Conservation (phyloP, 2,113 vertebrate genomes). For the Oreotragus oreotragus region DNA sequence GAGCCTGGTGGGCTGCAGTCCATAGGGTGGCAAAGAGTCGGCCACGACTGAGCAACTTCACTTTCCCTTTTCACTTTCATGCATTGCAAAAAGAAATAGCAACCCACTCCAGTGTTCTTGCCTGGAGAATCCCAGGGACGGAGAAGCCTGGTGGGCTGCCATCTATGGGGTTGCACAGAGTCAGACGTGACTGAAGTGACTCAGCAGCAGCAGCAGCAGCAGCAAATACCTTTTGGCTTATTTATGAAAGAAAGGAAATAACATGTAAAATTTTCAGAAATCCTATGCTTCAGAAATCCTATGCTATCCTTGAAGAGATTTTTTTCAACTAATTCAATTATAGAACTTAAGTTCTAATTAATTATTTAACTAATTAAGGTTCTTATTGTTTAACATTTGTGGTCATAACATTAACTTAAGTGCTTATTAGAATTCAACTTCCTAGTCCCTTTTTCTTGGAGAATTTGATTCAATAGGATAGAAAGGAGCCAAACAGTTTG, state of each 20-base stretch:
- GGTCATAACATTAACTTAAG: not conserved
- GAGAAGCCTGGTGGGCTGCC: too few species aligned
- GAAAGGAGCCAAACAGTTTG: not conserved
- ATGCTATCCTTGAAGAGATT: not conserved
- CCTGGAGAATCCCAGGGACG: too few species aligned
- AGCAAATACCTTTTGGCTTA: not conserved
- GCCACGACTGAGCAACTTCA: too few species aligned
- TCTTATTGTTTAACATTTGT: not conserved
- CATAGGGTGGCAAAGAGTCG: rapidly evolving
- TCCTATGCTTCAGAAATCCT: not conserved
- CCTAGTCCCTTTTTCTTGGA: not conserved
- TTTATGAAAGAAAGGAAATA: not conserved
- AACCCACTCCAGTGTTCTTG: too few species aligned
- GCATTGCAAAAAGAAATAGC: too few species aligned
- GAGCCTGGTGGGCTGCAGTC: too few species aligned
- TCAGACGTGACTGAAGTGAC: too few species aligned
- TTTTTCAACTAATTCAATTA: not conserved
- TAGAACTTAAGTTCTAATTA: not conserved
- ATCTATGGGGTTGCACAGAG: too few species aligned
- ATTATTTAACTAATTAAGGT: not conserved
- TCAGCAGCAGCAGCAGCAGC: not conserved
- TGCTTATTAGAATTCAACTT: not conserved
- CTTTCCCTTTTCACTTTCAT: too few species aligned
- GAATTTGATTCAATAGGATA: not conserved
- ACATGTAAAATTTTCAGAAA: not conserved